Evolutionary conservation across 2,888 invertebrate species (phyloP), one percentile per base, ranked within the genome.

Genomic region (Pandemis corylana): DNA sequence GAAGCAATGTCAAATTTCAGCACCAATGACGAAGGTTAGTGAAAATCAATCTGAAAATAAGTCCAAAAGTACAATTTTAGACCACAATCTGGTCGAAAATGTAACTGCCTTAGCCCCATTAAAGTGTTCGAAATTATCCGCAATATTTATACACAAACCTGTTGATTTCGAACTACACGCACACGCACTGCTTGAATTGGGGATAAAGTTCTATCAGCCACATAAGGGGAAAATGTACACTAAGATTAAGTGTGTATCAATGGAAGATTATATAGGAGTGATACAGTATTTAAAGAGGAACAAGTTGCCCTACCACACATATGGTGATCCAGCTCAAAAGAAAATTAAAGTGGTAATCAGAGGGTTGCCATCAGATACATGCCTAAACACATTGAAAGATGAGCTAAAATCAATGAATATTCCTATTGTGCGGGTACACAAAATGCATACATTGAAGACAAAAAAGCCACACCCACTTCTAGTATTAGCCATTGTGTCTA

Each of bases 261-360:
- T 83, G 42, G 80, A 84, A 76, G 89, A 90, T 68, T 85, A 90
- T 61, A 86, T 83, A 74, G 76, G 78, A 20, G 71, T 90, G 68
- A 70, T 81, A 3, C 79, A 87, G 68, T 89, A 86, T 80, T 87
- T 90, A 13, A 83, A 87, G 6, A 84, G 83, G 28, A 83, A 84
- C 13, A 76, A 88, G 65, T 56, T 90, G 12, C 89, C 89, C 0
- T 90, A 85, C 74, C 89, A 91, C 65, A 92, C 92, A 9, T 91
- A 82, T 79, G 86, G 89, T 0, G 78, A 86, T 77, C 89, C 90
- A 9, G 76, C 78, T 7, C 85, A 88, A 71, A 85, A 84, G 70
- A 89, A 87, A 80, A 81, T 89, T 80, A 90, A 87, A 82, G 84
- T 90, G 5, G 85, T 90, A 0, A 85, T 91, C 20, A 86, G 81